phyloP scores from a whole-genome alignment of 2,797 vertebrate genomes.

The Coluber constrictor region DNA sequence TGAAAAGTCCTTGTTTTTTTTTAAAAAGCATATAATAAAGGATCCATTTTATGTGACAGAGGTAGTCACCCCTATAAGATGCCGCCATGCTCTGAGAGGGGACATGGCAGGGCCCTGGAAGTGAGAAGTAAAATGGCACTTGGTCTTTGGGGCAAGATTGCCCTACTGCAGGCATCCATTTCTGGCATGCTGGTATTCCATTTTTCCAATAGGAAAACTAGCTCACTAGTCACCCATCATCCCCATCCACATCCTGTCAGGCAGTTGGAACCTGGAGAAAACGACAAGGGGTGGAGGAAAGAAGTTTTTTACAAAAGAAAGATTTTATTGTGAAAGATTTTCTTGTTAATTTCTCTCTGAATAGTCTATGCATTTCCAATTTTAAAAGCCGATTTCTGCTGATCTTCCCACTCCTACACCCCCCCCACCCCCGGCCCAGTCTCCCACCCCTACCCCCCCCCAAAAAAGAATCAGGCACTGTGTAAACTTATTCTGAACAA shows the following conservation, averaged over 20 bases:
- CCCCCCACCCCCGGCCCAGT: neutral
- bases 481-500: conserved; percentile 44
- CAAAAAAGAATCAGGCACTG: conserved; percentile 35
- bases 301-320: neutral
- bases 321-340: neutral
- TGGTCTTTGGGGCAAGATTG: conserved; percentile 39
- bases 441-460: neutral
- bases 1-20: too few relatives aligned
- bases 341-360: conserved; percentile 39
- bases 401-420: conserved; percentile 14
- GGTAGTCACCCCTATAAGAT: neutral
- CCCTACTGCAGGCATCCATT: neutral
- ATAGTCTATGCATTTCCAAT: conserved; percentile 68
- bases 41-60: neutral
- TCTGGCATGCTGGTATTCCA: too few relatives aligned
- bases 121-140: conserved; percentile 44
- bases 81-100: conserved; percentile 9
- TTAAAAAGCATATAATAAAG: neutral
- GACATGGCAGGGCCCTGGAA: neutral
- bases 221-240: neutral
- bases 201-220: neutral
- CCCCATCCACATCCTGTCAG: neutral
- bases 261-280: neutral
- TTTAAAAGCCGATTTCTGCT: conserved; percentile 48
- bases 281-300: neutral